Evolutionary conservation across 2,888 invertebrate genomes (phyloP), one percentile per base, ranked within the genome.

Genomic region (Conistra vaccinii): DNA sequence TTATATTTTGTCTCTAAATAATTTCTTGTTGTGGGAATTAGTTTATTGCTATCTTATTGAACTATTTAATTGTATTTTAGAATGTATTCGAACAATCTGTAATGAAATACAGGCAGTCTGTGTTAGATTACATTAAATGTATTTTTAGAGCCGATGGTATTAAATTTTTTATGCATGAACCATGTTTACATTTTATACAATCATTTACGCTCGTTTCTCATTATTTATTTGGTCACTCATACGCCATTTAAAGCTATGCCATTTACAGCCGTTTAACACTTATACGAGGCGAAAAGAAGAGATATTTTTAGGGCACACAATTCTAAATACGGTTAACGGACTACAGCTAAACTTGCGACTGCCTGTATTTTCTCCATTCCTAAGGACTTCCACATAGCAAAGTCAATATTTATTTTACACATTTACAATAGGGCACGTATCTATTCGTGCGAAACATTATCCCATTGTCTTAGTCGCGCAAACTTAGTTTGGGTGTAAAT

Each of bases 391-490:
- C 81, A 72, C 62, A 57, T 62, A 72, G n/a, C 55, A 79, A 55
- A 67, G 42, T 62, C 57, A 53, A 58, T 62, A 69, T 69, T 57
- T 53, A 80, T 63, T 65, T 26, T 57, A 76, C 32, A 82, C 35
- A 48, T 82, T 29, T 77, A 80, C 82, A 80, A 53, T 57, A 57
- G 12, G 51, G 58, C 20, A 53, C 58, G 42, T 23, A 51, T 23
- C n/a, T 66, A 53, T 45, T 65, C 39, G 32, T 57, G 42, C 48
- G 14, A 39, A 57, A 63, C 32, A 62, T 67, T 76, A 81, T 55
- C 20, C 42, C 83, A 60, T 51, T 80, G 83, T 78, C 70, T 80
- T 77, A 83, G 83, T 65, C 70, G 78, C 65, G 83, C 68, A 80
- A 78, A 65, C 63, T 71, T 63, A 76, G 6, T 63, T 65, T 51